Conservation (phyloP, 1,140 invertebrate species). For the Hormaphis cornu region DNA sequence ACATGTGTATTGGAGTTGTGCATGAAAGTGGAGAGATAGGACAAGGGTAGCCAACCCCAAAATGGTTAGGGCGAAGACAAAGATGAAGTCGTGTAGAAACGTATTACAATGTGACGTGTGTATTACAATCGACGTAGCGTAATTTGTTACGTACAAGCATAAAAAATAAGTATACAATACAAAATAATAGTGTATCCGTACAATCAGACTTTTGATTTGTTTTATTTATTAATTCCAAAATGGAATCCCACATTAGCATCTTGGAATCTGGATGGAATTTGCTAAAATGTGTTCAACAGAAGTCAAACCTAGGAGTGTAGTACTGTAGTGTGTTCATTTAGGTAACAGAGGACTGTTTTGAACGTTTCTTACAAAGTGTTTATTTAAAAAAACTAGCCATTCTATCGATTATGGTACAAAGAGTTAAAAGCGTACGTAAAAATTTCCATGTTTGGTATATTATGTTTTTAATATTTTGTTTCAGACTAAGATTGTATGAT, state of each 20-base stretch:
- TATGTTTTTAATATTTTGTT: neutral
- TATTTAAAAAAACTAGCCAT: neutral
- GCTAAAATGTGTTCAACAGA: slow-evolving; percentile 1
- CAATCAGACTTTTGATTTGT: neutral
- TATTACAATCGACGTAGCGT: too few species aligned
- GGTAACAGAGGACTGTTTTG: neutral
- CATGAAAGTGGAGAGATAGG: too few species aligned
- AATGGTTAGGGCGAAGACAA: too few species aligned
- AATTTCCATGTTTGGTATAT: neutral
- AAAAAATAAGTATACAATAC: too few species aligned
- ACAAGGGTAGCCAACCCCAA: too few species aligned
- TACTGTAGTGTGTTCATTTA: neutral
- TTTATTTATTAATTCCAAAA: neutral
- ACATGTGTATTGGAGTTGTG: too few species aligned
- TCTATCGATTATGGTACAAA: neutral
- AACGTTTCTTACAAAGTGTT: neutral
- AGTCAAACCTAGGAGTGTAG: neutral
- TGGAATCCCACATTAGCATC: neutral
- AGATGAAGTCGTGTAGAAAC: too few species aligned
- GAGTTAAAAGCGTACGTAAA: neutral
- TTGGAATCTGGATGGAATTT: slow-evolving; percentile 10
- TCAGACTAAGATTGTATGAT: neutral
- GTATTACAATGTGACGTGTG: neutral
- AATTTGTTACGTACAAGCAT: too few species aligned
- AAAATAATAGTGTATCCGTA: too few species aligned